Conservation (phyloP, 2,113 vertebrate species). For the Propithecus coquereli region DNA sequence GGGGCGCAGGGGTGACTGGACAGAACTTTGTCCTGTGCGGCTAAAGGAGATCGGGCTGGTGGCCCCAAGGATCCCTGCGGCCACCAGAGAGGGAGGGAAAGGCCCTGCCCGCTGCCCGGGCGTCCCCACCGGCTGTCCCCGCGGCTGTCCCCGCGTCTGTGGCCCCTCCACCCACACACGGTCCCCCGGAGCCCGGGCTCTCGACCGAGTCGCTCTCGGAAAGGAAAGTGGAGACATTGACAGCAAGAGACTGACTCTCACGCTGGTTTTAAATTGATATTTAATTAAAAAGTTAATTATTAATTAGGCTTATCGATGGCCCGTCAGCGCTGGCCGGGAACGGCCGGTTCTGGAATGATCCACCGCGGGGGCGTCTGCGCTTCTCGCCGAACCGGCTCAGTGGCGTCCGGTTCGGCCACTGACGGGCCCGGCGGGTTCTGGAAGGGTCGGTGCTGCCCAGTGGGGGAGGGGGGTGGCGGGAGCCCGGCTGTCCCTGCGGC, state of each 20-base stretch:
- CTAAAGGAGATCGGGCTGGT: no score
- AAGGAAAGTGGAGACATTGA: slow-evolving; percentile 77
- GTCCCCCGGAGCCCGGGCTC: neutral
- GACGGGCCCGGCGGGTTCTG: neutral
- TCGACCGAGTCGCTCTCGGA: slow-evolving; percentile 49
- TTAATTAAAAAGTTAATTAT: slow-evolving; percentile 93
- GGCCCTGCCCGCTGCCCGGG: fast-evolving
- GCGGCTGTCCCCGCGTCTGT: fast-evolving
- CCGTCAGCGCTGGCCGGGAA: slow-evolving; percentile 86
- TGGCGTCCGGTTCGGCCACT: slow-evolving; percentile 79
- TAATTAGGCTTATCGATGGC: slow-evolving; percentile 86
- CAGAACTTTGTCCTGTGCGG: no score
- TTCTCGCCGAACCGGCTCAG: slow-evolving; percentile 87
- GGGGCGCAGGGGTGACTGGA: neutral
- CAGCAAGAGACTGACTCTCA: slow-evolving; percentile 79
- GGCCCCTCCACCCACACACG: fast-evolving
- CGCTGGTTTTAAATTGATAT: slow-evolving; percentile 85
- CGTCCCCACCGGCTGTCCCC: fast-evolving
- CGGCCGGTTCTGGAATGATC: slow-evolving; percentile 87
- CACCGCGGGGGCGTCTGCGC: slow-evolving; percentile 81
- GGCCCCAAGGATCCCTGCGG: neutral
- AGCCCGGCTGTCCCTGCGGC: fast-evolving
- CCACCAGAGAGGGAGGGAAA: fast-evolving
- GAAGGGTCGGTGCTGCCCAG: slow-evolving; percentile 57
- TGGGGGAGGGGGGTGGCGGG: neutral